Evolutionary conservation across 2,797 vertebrate genomes (phyloP).

Genomic region (Microctenopoma lineatum): DNA sequence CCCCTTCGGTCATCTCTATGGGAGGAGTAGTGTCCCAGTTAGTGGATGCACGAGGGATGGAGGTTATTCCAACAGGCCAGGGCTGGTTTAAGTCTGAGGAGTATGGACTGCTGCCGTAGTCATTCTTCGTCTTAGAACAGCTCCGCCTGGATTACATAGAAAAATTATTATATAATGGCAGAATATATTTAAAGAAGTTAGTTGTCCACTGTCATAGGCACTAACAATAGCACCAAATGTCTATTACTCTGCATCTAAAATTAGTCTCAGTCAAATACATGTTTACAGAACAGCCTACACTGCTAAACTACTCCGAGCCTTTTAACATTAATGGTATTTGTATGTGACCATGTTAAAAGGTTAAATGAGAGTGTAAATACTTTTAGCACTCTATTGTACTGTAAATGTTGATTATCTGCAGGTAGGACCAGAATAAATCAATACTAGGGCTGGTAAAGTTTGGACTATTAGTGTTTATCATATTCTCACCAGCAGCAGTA

Average conservation of each 20-base stretch:
- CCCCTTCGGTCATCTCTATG: conserved; percentile 79
- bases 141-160: conserved; percentile 27
- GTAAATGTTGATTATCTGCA: background rate
- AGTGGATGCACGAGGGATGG: conserved; percentile 77
- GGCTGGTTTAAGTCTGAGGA: conserved; percentile 45
- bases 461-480: background rate
- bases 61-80: conserved; percentile 67
- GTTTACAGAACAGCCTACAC: background rate
- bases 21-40: conserved; percentile 40
- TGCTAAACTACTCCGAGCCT: no score
- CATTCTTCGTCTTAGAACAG: conserved; percentile 11
- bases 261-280: background rate
- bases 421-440: background rate
- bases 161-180: background rate
- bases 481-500: conserved; percentile 72
- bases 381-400: background rate
- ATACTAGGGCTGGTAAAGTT: background rate
- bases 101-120: conserved; percentile 67
- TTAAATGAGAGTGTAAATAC: background rate
- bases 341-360: background rate
- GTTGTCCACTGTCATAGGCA: no score
- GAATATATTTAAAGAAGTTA: background rate
- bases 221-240: no score
- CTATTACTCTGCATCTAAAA: no score
- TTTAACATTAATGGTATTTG: no score